Percentiles rank a stretch among this genome's conserved stretches.
These are phyloP conservation scores for Proterorhinus semilunaris DNA, from an alignment of 2,113 vertebrate genomes.

Conservation along the genomic window DNA sequence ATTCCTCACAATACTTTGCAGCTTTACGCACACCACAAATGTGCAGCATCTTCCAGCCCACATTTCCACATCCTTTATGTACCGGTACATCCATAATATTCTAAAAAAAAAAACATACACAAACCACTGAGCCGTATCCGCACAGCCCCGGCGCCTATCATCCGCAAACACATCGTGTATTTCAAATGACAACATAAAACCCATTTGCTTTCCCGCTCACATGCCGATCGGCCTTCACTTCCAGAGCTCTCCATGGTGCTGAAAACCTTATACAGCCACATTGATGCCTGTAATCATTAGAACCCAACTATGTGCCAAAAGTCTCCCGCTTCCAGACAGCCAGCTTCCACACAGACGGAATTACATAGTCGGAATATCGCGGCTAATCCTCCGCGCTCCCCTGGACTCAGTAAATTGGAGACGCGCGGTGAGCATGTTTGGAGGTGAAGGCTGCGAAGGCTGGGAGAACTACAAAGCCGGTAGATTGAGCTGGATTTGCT, in stretches of 20 bases:
- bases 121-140: constrained; percentile 1
- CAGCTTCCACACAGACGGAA: constrained; percentile 46
- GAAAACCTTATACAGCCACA: constrained; percentile 66
- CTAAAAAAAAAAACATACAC: too few species aligned
- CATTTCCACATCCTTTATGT: neutral
- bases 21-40: neutral
- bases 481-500: constrained; percentile 4
- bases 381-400: constrained; percentile 31
- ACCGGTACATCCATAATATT: neutral
- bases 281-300: constrained; percentile 34
- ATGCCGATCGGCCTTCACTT: neutral
- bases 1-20: neutral
- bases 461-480: neutral
- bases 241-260: constrained; percentile 81
- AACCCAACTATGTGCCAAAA: constrained; percentile 54
- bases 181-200: constrained; percentile 6
- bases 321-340: constrained; percentile 41
- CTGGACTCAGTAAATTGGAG: constrained; percentile 34
- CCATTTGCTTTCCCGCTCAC: neutral
- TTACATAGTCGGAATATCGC: constrained; percentile 47
- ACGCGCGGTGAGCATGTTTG: constrained; percentile 14
- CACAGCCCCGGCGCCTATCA: neutral
- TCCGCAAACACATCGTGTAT: neutral
- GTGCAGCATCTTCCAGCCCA: neutral
- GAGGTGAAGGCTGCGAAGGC: constrained; percentile 7